phyloP scores from a whole-genome alignment of 2,797 vertebrate species.

The Rachycentron canadum region DNA sequence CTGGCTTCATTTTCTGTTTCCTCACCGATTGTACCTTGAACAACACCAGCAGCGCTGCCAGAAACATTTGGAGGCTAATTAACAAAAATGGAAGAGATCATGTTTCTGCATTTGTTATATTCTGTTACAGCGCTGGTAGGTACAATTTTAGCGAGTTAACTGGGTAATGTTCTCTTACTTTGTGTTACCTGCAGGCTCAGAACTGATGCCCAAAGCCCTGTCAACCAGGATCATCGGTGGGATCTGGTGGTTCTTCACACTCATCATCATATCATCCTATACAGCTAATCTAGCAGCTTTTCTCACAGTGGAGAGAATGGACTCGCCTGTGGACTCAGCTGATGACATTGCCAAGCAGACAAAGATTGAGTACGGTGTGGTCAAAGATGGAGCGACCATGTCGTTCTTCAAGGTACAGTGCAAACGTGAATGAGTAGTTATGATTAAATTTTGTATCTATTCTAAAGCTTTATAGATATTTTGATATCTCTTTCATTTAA shows the following conservation, averaged over 20 bases:
- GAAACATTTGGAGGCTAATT: constrained; percentile 61
- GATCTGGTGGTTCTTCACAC: constrained; percentile 99
- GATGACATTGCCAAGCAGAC: constrained; percentile 99
- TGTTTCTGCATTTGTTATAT: constrained; percentile 55
- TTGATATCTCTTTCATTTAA: not conserved
- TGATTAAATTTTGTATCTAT: not conserved
- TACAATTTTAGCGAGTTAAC: constrained; percentile 18
- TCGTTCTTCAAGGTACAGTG: constrained; percentile 95
- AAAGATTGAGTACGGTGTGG: constrained; percentile 97
- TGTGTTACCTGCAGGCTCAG: constrained; percentile 88
- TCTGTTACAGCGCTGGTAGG: constrained; percentile 39
- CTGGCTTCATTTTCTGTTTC: constrained; percentile 48
- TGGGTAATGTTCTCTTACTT: constrained; percentile 28
- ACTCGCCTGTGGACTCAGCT: constrained; percentile 95
- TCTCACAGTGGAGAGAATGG: constrained; percentile 97
- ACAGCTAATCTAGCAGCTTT: constrained; percentile 98
- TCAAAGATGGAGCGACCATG: constrained; percentile 98
- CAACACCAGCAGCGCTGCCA: constrained; percentile 49
- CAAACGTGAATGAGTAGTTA: not conserved
- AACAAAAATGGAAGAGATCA: constrained; percentile 54
- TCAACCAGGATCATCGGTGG: constrained; percentile 98
- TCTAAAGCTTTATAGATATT: not conserved
- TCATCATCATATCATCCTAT: constrained; percentile 99
- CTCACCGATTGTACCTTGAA: constrained; percentile 50
- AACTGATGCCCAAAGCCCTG: constrained; percentile 98